Conservation (phyloP, 2,888 invertebrate genomes). For the Lymantria monacha region DNA sequence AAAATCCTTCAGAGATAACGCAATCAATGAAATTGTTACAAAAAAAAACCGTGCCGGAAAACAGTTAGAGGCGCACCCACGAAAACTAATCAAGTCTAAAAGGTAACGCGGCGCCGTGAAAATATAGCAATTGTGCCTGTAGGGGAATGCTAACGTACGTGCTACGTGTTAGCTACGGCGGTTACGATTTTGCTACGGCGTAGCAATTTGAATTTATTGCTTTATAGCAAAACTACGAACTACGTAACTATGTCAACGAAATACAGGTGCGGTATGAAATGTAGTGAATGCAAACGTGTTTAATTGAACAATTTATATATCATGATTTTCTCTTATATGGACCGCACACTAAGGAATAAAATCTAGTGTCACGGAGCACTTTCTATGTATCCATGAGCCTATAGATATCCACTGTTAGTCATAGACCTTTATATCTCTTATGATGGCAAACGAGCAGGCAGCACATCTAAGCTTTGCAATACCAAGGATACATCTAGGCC, state of each 20-base stretch:
- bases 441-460: too few species aligned
- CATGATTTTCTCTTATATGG: background rate
- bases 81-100: slow-evolving; percentile 52
- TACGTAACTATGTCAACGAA: slow-evolving; percentile 9
- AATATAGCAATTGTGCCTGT: slow-evolving; percentile 31
- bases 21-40: background rate
- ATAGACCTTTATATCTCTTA: too few species aligned
- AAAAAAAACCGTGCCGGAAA: slow-evolving; percentile 7
- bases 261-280: slow-evolving; percentile 8
- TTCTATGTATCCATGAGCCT: too few species aligned
- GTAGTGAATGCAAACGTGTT: slow-evolving; percentile 1
- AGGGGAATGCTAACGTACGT: slow-evolving; percentile 17
- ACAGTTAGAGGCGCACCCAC: slow-evolving; percentile 25
- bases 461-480: too few species aligned
- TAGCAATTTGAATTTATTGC: slow-evolving; percentile 30
- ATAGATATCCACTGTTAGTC: too few species aligned
- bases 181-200: slow-evolving; percentile 25
- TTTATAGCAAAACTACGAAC: slow-evolving; percentile 13
- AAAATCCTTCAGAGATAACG: background rate
- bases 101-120: slow-evolving; percentile 36
- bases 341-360: too few species aligned
- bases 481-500: too few species aligned
- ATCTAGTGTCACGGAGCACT: too few species aligned
- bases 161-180: slow-evolving; percentile 15
- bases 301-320: background rate